Conservation (phyloP, 1,140 invertebrate genomes). For the Ridgeia piscesae region DNA sequence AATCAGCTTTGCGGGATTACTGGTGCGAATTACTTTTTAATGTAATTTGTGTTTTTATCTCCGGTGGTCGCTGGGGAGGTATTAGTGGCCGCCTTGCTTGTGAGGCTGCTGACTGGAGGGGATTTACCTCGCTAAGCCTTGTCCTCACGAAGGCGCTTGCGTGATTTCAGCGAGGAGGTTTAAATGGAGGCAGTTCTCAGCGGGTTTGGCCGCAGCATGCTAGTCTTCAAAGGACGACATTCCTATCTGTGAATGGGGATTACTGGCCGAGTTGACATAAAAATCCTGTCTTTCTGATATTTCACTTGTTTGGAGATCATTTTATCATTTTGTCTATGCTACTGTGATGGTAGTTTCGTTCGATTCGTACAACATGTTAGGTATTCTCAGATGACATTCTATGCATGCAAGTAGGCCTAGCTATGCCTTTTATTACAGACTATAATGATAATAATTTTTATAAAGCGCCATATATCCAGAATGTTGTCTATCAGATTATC, state of each 20-base stretch:
- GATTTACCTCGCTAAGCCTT: not conserved
- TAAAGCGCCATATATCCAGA: too few relatives aligned
- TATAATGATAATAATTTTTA: too few relatives aligned
- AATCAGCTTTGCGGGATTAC: not conserved
- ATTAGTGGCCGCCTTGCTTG: not conserved
- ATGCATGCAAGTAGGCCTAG: too few relatives aligned
- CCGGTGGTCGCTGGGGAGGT: not conserved
- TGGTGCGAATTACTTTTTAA: constrained; percentile 6
- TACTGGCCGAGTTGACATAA: not conserved
- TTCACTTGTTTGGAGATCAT: not conserved
- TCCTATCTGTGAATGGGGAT: not conserved
- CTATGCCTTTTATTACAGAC: too few relatives aligned
- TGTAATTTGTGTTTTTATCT: not conserved
- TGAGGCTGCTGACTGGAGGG: not conserved
- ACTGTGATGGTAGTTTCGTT: not conserved
- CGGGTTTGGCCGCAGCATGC: not conserved
- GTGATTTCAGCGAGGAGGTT: not conserved
- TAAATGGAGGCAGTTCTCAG: not conserved
- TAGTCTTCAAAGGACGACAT: not conserved
- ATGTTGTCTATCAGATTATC: too few relatives aligned
- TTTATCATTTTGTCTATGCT: not conserved
- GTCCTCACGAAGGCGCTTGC: not conserved
- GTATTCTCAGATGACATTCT: too few relatives aligned
- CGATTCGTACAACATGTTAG: too few relatives aligned
- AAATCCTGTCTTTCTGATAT: not conserved